Conservation (phyloP, 1,140 invertebrate genomes). For the Drosophila aff. region DNA sequence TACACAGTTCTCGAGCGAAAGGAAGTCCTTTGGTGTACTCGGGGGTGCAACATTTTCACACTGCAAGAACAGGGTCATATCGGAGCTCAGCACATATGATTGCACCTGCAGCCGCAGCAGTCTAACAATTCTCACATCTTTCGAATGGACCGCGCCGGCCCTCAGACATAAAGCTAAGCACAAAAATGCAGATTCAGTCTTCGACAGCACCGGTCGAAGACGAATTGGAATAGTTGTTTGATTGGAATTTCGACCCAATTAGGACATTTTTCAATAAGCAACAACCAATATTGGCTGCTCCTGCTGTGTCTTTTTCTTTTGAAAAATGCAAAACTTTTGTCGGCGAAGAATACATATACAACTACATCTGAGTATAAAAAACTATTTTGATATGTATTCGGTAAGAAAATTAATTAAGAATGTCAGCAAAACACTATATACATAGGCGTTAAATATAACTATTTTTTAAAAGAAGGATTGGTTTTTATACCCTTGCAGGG, state of each 20-base stretch:
- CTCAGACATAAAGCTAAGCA: neutral
- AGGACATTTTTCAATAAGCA: conserved; percentile 71
- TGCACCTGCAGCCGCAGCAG: conserved; percentile 26
- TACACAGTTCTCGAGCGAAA: conserved; percentile 46
- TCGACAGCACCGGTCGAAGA: conserved; percentile 21
- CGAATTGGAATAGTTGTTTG: conserved; percentile 72
- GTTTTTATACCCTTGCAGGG: too few species aligned
- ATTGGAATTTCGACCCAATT: conserved; percentile 81
- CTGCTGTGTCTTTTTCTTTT: conserved; percentile 46
- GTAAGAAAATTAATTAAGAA: neutral
- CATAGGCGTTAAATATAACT: neutral
- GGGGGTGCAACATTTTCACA: conserved; percentile 9
- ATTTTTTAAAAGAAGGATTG: neutral
- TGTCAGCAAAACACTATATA: neutral
- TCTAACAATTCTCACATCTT: conserved; percentile 23
- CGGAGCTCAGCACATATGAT: conserved; percentile 1
- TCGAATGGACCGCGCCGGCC: conserved; percentile 16
- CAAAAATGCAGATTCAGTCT: neutral
- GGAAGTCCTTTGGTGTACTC: neutral
- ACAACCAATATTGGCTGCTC: conserved; percentile 30
- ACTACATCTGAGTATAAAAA: conserved; percentile 33
- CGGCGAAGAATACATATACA: conserved; percentile 39
- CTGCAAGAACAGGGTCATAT: conserved; percentile 22
- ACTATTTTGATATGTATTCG: neutral
- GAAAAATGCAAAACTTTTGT: conserved; percentile 73